phyloP scores from a whole-genome alignment of 92 coral and sea anemone species.

The Micromussa lordhowensis region DNA sequence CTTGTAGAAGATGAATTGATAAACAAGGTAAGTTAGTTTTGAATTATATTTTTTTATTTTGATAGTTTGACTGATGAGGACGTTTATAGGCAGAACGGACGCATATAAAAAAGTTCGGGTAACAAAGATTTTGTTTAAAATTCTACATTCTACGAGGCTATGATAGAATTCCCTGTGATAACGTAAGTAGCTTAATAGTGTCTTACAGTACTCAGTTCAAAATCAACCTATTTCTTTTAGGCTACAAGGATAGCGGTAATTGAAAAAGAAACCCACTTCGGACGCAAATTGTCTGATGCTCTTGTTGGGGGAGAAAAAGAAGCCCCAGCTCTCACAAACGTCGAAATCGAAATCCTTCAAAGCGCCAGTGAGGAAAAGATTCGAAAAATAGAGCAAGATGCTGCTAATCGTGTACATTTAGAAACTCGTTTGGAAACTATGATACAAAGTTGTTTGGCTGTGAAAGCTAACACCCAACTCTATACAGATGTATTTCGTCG shows the following conservation, averaged over 20 bases:
- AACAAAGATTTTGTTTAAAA: too few relatives aligned
- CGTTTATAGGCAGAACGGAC: too few relatives aligned
- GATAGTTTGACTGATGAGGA: not conserved
- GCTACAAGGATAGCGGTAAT: constrained; percentile 10
- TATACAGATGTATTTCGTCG: constrained; percentile 24
- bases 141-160: too few relatives aligned
- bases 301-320: constrained; percentile 15
- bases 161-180: too few relatives aligned
- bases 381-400: constrained; percentile 24
- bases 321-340: constrained; percentile 26
- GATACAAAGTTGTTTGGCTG: constrained; percentile 9
- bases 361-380: constrained; percentile 11
- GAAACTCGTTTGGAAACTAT: too few relatives aligned
- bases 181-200: too few relatives aligned
- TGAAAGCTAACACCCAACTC: constrained; percentile 5
- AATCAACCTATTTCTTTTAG: constrained; percentile 9
- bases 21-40: constrained; percentile 28
- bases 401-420: constrained; percentile 19
- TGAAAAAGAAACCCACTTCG: constrained; percentile 28
- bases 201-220: constrained; percentile 1
- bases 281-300: constrained; percentile 24
- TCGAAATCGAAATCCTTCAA: constrained; percentile 27
- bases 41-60: not conserved
- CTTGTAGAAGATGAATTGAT: constrained; percentile 9
- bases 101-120: too few relatives aligned